These are phyloP conservation scores for Diorhabda carinulata DNA, from an alignment of 1,140 invertebrate species.

Conservation along the genomic window DNA sequence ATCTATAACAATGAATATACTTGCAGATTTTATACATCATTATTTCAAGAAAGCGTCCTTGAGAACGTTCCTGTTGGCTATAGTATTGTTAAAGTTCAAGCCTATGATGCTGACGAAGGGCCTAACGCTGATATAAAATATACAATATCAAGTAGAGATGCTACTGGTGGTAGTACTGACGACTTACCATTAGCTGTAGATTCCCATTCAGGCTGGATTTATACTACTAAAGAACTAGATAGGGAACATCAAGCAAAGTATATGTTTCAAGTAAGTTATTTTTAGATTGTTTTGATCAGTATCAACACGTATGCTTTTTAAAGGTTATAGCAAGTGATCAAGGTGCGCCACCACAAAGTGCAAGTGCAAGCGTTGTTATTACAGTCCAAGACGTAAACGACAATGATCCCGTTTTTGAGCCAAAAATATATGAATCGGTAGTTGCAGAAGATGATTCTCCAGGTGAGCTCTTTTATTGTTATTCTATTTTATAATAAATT, in stretches of 20 bases:
- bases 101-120: slow-evolving; percentile 89
- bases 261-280: slow-evolving; percentile 65
- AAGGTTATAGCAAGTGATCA: slow-evolving; percentile 83
- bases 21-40: slow-evolving; percentile 77
- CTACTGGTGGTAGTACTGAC: slow-evolving; percentile 62
- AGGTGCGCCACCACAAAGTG: slow-evolving; percentile 74
- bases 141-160: slow-evolving; percentile 63
- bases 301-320: slow-evolving; percentile 29
- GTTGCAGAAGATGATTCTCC: slow-evolving; percentile 86
- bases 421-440: slow-evolving; percentile 80
- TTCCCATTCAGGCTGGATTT: slow-evolving; percentile 83
- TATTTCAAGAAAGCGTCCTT: slow-evolving; percentile 89
- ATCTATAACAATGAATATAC: background rate
- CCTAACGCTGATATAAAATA: slow-evolving; percentile 80
- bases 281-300: background rate
- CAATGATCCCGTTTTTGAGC: slow-evolving; percentile 88
- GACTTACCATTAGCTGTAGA: slow-evolving; percentile 81
- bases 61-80: slow-evolving; percentile 87
- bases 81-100: slow-evolving; percentile 81
- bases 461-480: slow-evolving; percentile 49
- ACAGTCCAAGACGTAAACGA: slow-evolving; percentile 92
- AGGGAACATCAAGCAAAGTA: slow-evolving; percentile 81
- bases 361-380: slow-evolving; percentile 82
- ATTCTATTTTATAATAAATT: background rate
- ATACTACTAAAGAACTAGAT: slow-evolving; percentile 82